Evolutionary conservation across 2,113 vertebrate species (phyloP).

Genomic region (Oenanthe melanoleuca): DNA sequence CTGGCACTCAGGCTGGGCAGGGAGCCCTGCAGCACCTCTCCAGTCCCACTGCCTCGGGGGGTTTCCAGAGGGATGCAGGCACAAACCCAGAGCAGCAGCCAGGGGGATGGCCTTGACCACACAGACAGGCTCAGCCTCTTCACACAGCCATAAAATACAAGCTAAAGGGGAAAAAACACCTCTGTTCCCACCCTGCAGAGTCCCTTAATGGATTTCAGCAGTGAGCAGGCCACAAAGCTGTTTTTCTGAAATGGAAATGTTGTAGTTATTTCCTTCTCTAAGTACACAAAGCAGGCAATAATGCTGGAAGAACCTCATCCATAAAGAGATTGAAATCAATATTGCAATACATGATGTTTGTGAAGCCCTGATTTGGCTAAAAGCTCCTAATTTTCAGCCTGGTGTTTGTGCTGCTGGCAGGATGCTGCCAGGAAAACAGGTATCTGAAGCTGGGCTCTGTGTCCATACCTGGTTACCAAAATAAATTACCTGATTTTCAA

Average conservation of each 20-base stretch:
- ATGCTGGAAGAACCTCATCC: not conserved
- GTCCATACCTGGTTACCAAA: constrained; percentile 14
- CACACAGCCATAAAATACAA: not conserved
- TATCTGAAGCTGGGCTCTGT: not conserved
- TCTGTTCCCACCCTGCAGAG: not conserved
- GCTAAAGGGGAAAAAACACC: not conserved
- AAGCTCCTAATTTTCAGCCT: constrained; percentile 12
- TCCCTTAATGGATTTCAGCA: constrained; percentile 27
- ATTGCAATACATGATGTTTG: not conserved
- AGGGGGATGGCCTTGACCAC: constrained; percentile 15
- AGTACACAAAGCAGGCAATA: not conserved
- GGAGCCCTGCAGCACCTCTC: no score
- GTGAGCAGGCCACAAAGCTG: not conserved
- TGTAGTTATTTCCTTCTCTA: not conserved
- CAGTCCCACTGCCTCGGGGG: not conserved
- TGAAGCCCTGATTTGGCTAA: not conserved
- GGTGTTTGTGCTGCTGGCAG: not conserved
- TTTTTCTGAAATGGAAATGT: constrained; percentile 37
- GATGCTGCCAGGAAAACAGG: not conserved
- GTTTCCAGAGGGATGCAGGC: not conserved
- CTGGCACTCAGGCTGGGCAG: not conserved
- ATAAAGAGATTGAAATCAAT: constrained; percentile 13
- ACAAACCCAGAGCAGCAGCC: not conserved
- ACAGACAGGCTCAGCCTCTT: not conserved
- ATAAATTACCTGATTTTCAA: constrained; percentile 49